These are phyloP conservation scores for Drosophila fungiperda DNA, from an alignment of 2,888 invertebrate genomes.

Conservation along the genomic window DNA sequence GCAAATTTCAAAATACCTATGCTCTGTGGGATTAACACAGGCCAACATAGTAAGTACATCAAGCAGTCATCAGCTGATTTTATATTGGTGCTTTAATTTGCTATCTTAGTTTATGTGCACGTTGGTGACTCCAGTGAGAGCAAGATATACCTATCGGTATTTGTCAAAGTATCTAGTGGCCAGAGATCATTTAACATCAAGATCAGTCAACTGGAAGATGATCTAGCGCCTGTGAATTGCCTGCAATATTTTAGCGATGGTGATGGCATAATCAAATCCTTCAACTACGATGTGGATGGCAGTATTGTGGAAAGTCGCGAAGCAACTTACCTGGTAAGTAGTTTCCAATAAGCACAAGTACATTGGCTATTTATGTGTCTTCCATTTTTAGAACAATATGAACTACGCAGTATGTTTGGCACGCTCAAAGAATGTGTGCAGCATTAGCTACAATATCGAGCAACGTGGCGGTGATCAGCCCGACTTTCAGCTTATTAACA, in stretches of 20 bases:
- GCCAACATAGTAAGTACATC: constrained; percentile 88
- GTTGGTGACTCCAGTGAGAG: constrained; percentile 87
- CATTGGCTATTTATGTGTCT: neutral
- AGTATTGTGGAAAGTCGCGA: constrained; percentile 86
- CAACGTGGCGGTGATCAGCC: constrained; percentile 85
- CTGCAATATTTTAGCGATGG: constrained; percentile 88
- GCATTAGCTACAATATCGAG: constrained; percentile 87
- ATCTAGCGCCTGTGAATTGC: constrained; percentile 87
- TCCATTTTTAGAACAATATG: constrained; percentile 88
- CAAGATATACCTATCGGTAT: constrained; percentile 88
- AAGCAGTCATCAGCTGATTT: accelerated
- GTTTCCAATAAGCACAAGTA: neutral
- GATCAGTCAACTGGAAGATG: constrained; percentile 86
- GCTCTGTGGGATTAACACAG: constrained; percentile 91
- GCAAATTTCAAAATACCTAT: constrained; percentile 89
- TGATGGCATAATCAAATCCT: constrained; percentile 88
- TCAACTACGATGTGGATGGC: constrained; percentile 89
- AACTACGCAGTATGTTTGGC: constrained; percentile 91
- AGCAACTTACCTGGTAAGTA: constrained; percentile 88
- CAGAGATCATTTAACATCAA: constrained; percentile 88
- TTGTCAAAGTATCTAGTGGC: constrained; percentile 86
- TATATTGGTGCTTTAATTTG: neutral
- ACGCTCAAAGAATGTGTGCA: constrained; percentile 88
- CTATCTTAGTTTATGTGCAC: constrained; percentile 89
- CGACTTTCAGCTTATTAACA: constrained; percentile 89